phyloP scores from a whole-genome alignment of 2,797 vertebrate genomes.

The Muscicapa striata region DNA sequence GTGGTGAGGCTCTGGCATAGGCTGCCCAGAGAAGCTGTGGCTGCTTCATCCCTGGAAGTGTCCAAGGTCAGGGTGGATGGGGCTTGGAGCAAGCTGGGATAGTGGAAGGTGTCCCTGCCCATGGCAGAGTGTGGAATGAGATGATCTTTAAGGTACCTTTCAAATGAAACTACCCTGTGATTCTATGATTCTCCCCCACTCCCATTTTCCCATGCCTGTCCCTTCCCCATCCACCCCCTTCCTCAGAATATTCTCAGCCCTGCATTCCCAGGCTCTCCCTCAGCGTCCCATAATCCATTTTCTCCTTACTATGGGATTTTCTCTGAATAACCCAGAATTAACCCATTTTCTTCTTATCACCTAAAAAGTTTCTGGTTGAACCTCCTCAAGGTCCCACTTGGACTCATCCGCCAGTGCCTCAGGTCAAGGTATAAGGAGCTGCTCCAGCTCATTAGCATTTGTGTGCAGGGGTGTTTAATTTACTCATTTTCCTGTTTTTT shows the following conservation, averaged over 20 bases:
- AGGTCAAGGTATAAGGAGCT: background rate
- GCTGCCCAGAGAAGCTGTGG: background rate
- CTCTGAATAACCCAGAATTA: background rate
- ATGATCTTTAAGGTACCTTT: background rate
- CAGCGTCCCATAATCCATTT: background rate
- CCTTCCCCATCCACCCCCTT: background rate
- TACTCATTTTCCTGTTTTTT: background rate
- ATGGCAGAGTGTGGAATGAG: background rate
- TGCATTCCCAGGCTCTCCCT: background rate
- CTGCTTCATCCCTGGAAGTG: background rate
- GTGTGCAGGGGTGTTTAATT: background rate
- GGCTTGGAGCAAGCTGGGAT: background rate
- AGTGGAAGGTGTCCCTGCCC: background rate
- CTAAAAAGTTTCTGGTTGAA: background rate
- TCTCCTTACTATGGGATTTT: background rate
- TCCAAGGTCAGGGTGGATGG: rapidly evolving
- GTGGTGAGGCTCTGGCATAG: rapidly evolving
- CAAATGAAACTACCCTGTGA: background rate
- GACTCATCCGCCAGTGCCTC: background rate
- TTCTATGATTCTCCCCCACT: background rate
- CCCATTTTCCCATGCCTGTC: background rate
- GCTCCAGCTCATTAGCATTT: rapidly evolving
- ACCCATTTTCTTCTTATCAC: background rate
- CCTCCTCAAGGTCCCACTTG: background rate
- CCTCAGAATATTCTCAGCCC: background rate